phyloP scores from a whole-genome alignment of 2,113 vertebrate species.

The Lethenteron reissneri region DNA sequence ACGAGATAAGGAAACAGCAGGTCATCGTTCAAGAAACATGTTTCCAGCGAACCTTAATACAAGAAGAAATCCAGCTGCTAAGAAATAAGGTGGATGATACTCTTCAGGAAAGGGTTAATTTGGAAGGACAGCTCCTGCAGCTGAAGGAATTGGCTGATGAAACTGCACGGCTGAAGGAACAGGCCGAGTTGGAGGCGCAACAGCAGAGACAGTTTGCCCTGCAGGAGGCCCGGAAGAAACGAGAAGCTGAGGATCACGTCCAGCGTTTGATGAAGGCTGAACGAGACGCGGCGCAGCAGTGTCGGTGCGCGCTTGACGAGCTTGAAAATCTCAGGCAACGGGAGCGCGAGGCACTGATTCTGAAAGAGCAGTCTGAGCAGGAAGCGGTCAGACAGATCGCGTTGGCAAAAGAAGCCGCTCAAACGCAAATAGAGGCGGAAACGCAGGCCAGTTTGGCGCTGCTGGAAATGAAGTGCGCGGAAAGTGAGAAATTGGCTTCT shows the following conservation, averaged over 20 bases:
- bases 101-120: conserved; percentile 51
- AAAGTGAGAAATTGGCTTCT: conserved; percentile 30
- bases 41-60: conserved; percentile 57
- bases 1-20: conserved; percentile 62
- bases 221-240: conserved; percentile 48
- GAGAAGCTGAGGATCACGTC: conserved; percentile 66
- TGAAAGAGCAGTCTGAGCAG: conserved; percentile 56
- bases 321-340: conserved; percentile 54
- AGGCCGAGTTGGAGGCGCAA: conserved; percentile 50
- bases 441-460: conserved; percentile 53
- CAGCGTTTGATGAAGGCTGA: conserved; percentile 56
- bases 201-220: conserved; percentile 44
- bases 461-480: conserved; percentile 57
- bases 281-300: conserved; percentile 56
- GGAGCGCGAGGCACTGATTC: conserved; percentile 51
- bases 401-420: conserved; percentile 48
- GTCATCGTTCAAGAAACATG: conserved; percentile 63
- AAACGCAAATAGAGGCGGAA: conserved; percentile 47
- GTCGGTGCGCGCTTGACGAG: conserved; percentile 50
- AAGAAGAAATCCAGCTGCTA: conserved; percentile 67
- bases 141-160: conserved; percentile 64
- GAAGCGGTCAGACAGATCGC: conserved; percentile 59
- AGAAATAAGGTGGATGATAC: conserved; percentile 71
- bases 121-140: conserved; percentile 68
- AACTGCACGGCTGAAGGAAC: conserved; percentile 52